These are phyloP conservation scores for Sycophila sp. DNA, from an alignment of 1,140 invertebrate species.

Conservation along the genomic window DNA sequence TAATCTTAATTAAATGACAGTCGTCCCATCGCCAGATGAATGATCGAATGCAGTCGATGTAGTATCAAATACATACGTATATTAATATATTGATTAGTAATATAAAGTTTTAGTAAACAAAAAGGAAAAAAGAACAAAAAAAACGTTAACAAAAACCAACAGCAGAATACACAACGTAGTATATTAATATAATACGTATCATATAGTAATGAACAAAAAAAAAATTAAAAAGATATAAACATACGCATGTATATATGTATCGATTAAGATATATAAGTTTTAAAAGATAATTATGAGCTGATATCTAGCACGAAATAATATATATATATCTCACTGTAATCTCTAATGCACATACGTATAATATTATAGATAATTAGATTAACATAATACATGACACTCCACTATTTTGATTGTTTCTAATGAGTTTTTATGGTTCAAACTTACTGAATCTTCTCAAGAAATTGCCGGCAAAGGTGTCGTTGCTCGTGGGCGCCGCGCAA, in stretches of 20 bases:
- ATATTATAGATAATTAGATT: slow-evolving; percentile 18
- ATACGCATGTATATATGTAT: slow-evolving; percentile 42
- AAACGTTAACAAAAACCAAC: too few species aligned
- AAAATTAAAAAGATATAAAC: slow-evolving; percentile 39
- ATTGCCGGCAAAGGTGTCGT: slow-evolving; percentile 71
- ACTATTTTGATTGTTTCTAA: slow-evolving; percentile 44
- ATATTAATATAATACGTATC: background rate
- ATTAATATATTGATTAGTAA: background rate
- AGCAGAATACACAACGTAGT: too few species aligned
- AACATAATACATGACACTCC: slow-evolving; percentile 47
- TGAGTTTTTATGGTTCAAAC: slow-evolving; percentile 68
- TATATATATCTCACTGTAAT: slow-evolving; percentile 39
- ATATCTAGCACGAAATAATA: slow-evolving; percentile 44
- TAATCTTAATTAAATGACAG: background rate
- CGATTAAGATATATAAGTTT: too few species aligned
- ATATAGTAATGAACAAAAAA: background rate
- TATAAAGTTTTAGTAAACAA: background rate
- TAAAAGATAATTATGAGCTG: too few species aligned
- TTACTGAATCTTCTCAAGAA: slow-evolving; percentile 87
- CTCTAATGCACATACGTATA: slow-evolving; percentile 43
- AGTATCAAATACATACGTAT: slow-evolving; percentile 31
- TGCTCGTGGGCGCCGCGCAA: slow-evolving; percentile 49
- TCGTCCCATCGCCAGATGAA: slow-evolving; percentile 1
- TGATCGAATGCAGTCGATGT: slow-evolving; percentile 19
- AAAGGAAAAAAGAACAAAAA: background rate